A percentile compares a stretch with the other conserved stretches of the same genome.
Conservation (phyloP, 2,888 invertebrate genomes). For the Geophilus truncorum region DNA sequence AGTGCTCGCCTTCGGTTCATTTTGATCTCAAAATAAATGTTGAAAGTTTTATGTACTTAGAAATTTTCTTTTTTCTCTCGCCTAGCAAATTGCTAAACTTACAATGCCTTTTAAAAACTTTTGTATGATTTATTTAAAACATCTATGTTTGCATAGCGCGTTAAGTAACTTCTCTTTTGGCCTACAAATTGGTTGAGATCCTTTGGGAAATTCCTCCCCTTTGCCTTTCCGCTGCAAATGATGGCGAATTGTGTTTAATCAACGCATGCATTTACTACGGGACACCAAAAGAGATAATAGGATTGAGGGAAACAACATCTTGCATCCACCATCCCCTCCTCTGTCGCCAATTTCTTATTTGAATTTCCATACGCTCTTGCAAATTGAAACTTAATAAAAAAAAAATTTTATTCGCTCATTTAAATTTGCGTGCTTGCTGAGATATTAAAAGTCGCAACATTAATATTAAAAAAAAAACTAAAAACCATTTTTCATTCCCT, state of each 20-base stretch:
- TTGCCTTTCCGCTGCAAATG: constrained; percentile 1
- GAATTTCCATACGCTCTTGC: background rate
- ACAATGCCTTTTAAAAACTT: background rate
- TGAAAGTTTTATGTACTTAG: background rate
- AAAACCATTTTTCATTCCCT: background rate
- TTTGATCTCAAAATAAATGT: background rate
- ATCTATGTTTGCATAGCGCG: background rate
- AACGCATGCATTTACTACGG: background rate
- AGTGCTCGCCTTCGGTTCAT: background rate
- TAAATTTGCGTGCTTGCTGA: background rate
- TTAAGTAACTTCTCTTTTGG: background rate
- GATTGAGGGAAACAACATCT: constrained; percentile 3
- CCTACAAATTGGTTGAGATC: constrained; percentile 7
- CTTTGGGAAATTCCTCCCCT: background rate
- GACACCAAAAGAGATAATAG: constrained; percentile 18
- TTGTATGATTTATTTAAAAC: background rate
- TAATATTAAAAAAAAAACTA: background rate
- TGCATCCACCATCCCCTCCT: background rate
- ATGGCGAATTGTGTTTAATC: constrained; percentile 20
- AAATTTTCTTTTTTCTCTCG: background rate
- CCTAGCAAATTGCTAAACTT: background rate
- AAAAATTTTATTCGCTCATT: background rate
- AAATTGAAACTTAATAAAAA: background rate
- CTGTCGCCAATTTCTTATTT: background rate
- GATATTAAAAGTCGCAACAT: background rate